Evolutionary conservation across 2,113 vertebrate species (phyloP), one percentile per base, ranked within the genome.

Genomic region (Colinus virginianus): DNA sequence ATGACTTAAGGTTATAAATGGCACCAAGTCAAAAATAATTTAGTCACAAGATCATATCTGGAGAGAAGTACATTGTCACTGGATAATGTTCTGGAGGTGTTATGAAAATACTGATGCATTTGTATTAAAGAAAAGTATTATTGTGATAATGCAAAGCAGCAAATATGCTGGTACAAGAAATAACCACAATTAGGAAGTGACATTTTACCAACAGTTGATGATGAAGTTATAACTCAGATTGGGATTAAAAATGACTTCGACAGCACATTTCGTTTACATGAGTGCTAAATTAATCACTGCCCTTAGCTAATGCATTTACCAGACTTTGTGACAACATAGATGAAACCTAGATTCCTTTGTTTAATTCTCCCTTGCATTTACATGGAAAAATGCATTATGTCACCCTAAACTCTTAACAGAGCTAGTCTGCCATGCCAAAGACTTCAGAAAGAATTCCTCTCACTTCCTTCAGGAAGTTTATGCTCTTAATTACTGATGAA

Each of bases 301-400:
- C 75, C 21, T 88, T 34, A 9, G 72, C 69, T 94, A 91, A 97
- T 88, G 93, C 48, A 19, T 34, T 88, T 94, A 78, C 93, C 96
- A 96, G 96, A 88, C 36, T 62, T 80, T 67, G 74, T 61, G 89
- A 86, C 88, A 58, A 19, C 36, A 83, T 61, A 70, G 95, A 84
- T 69, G 84, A 83, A 92, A 86, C 68, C 18, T 58, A 77, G 79
- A 93, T 93, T 82, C 81, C 22, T 86, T 88, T 74, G 72, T 40
- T 61, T 79, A 82, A 17, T 95, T 66, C 11, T 62, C 84, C 40
- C 76, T 87, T 86, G 79, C 62, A 69, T 82, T 93, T 93, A 92
- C 82, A 77, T 80, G 90, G 94, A 97, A 97, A 94, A 74, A 82
- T 83, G 90, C 74, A 87, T 94, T 95, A 95, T 90, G 70, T 90